Percentiles rank a stretch among this genome's conserved stretches.
These are phyloP conservation scores for Triplophysa rosa DNA, from an alignment of 2,113 vertebrate genomes.

Conservation along the genomic window DNA sequence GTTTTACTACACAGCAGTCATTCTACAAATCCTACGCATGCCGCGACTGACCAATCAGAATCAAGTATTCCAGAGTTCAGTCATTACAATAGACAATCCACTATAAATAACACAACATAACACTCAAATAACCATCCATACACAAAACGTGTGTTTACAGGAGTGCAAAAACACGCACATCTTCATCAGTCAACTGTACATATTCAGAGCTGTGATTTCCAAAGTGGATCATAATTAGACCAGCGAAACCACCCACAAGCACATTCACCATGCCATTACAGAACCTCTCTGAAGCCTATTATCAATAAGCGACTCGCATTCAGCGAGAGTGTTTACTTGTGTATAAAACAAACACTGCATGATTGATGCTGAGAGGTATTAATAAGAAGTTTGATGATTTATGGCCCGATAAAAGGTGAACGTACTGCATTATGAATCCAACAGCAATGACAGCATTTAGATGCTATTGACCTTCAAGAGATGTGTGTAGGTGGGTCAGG, in stretches of 20 bases:
- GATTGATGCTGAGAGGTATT: conserved; percentile 5
- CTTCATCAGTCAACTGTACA: conserved; percentile 27
- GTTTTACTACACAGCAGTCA: no score
- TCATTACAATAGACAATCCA: neutral
- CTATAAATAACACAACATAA: neutral
- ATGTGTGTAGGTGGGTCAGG: neutral
- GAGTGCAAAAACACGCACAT: neutral
- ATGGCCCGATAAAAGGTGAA: conserved; percentile 17
- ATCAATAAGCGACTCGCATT: conserved; percentile 10
- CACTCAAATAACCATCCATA: neutral
- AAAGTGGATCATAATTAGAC: conserved; percentile 36
- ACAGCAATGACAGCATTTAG: conserved; percentile 11
- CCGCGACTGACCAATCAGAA: no score
- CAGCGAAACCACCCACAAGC: conserved; percentile 25
- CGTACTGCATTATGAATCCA: conserved; percentile 9
- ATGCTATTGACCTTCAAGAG: neutral
- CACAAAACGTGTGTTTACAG: neutral
- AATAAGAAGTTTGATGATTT: conserved; percentile 31
- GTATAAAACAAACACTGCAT: conserved; percentile 13
- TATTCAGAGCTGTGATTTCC: conserved; percentile 17
- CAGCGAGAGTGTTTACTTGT: conserved; percentile 2
- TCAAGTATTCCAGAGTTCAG: no score
- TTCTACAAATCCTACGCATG: no score
- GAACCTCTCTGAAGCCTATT: conserved; percentile 13
- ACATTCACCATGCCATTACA: neutral